These are phyloP conservation scores for Istiophorus platypterus DNA, from an alignment of 2,113 vertebrate species.

Conservation along the genomic window DNA sequence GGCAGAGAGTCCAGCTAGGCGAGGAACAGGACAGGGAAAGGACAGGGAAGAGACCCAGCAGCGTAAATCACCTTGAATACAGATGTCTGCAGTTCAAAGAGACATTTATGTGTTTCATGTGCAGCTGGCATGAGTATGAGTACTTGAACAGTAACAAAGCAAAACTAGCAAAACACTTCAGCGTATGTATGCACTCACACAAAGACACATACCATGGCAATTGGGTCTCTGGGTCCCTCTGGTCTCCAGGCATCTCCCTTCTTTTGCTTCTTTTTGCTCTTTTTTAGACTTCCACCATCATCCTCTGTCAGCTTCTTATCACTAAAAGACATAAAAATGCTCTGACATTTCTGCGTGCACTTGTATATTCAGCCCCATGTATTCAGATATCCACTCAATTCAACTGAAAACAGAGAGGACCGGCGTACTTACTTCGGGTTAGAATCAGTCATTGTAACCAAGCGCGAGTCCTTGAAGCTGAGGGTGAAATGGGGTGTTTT, in stretches of 20 bases:
- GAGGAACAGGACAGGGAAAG: slow-evolving; percentile 21
- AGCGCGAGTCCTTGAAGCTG: slow-evolving; percentile 12
- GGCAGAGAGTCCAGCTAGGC: slow-evolving; percentile 91
- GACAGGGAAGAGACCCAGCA: not conserved
- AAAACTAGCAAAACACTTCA: slow-evolving; percentile 19
- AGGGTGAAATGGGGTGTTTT: slow-evolving; percentile 35
- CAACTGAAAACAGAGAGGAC: not conserved
- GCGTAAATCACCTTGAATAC: not conserved
- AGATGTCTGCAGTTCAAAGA: not conserved
- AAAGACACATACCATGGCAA: slow-evolving; percentile 85
- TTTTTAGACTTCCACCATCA: slow-evolving; percentile 83
- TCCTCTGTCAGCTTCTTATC: slow-evolving; percentile 87
- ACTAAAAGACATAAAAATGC: slow-evolving; percentile 72
- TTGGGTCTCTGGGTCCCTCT: slow-evolving; percentile 86
- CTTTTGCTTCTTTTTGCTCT: slow-evolving; percentile 90
- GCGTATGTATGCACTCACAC: not conserved
- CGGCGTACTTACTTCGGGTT: slow-evolving; percentile 50
- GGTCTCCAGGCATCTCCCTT: slow-evolving; percentile 89
- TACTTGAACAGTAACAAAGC: slow-evolving; percentile 7
- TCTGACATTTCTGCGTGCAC: not conserved
- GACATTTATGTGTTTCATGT: not conserved
- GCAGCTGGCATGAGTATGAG: not conserved
- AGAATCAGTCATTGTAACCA: slow-evolving; percentile 56
- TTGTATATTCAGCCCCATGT: not conserved
- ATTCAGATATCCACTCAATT: not conserved